A percentile compares a stretch with the other conserved stretches of the same genome.
phyloP scores from a whole-genome alignment of 1,140 invertebrate species.

The Vanessa tameamea region DNA sequence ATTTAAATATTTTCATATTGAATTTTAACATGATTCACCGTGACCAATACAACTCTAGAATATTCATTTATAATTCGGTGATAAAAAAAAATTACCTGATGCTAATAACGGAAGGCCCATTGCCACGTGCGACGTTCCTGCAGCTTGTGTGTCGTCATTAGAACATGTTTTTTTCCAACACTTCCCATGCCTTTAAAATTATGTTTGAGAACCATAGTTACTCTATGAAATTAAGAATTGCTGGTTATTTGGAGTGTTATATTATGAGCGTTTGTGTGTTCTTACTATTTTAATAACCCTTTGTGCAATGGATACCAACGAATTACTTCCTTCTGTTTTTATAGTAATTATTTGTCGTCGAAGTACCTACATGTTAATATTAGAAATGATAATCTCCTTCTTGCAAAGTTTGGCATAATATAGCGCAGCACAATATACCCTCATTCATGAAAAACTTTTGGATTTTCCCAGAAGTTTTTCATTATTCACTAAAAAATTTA shows the following conservation, averaged over 20 bases:
- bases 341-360: too few relatives aligned
- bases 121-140: constrained; percentile 70
- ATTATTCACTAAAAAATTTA: too few relatives aligned
- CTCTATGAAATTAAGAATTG: not conserved
- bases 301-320: too few relatives aligned
- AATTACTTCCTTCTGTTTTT: too few relatives aligned
- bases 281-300: not conserved
- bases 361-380: too few relatives aligned
- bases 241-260: not conserved
- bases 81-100: constrained; percentile 73
- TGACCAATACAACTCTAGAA: constrained; percentile 55
- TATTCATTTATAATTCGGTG: constrained; percentile 58
- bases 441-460: too few relatives aligned
- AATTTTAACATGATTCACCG: constrained; percentile 23
- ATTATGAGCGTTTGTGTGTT: not conserved
- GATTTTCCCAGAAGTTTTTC: too few relatives aligned
- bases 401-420: too few relatives aligned
- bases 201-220: not conserved
- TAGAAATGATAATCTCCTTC: too few relatives aligned
- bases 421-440: too few relatives aligned
- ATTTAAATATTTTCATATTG: not conserved
- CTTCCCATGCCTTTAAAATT: not conserved
- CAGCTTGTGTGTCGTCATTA: constrained; percentile 53
- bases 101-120: constrained; percentile 66
- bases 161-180: constrained; percentile 32